Base-by-base conservation (phyloP, 2,888 invertebrate species). In the Oxytorus armatus region DNA sequence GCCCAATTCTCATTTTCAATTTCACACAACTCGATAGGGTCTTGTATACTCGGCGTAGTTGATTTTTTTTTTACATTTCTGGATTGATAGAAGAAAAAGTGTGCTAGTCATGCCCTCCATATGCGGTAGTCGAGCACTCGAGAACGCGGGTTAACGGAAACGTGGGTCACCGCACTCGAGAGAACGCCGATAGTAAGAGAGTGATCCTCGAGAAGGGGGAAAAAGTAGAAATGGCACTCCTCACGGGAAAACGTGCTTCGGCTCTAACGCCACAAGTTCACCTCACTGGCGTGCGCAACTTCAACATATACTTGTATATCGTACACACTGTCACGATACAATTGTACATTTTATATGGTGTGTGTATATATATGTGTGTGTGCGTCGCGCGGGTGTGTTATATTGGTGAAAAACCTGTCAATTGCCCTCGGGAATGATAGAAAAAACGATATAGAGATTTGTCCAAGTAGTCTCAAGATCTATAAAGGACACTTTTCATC, bases 141-240 rank as follows among this genome's bases (percentile, higher is more conserved):
- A 29, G 53, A 42, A 18, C 33, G 23, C 16, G 33, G 49, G n/a
- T 59, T 55, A 53, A 33, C 61, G 69, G 57, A 75, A 79, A 79
- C 57, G 39, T 65, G 63, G 33, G 18, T 47, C 23, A 39, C 16
- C 42, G 7, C 25, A 36, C 11, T 14, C 51, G 33, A 69, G 61
- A 57, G 55, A 73, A 29, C 39, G 16, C n/a, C 68, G 25, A 73
- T 8, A 42, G 2, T 14, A 16, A 18, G 16, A 3, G 14, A 21
- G 14, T 16, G 65, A 76, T 49, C 23, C 42, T 53, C n/a, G 47
- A 57, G 49, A 51, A 63, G 49, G 70, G n/a, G 53, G 39, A 36
- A 61, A 57, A 72, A 73, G 63, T 61, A 69, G 68, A 77, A 80
- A 80, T 73, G 68, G 61, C 39, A 65, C 47, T 53, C 47, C 53